phyloP scores from a whole-genome alignment of 1,140 invertebrate species.

The Andrena cerasifolii region DNA sequence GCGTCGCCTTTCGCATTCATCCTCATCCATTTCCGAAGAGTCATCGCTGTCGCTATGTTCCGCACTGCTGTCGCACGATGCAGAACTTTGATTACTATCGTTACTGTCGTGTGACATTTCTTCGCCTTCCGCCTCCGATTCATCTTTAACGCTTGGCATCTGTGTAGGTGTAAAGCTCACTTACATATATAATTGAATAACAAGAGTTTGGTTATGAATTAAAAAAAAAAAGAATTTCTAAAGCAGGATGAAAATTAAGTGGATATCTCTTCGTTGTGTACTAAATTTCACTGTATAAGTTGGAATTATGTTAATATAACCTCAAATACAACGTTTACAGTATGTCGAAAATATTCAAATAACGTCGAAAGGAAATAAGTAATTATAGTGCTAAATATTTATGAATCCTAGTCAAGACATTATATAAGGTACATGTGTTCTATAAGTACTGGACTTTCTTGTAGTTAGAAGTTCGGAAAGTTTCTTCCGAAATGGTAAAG shows the following conservation, averaged over 20 bases:
- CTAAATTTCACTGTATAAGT: not conserved
- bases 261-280: not conserved
- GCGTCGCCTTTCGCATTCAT: conserved; percentile 92
- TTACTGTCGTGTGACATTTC: conserved; percentile 82
- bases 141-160: conserved; percentile 81
- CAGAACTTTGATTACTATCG: conserved; percentile 80
- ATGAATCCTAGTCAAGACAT: not conserved
- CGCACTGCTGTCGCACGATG: conserved; percentile 87
- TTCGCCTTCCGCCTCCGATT: conserved; percentile 79
- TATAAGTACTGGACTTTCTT: not conserved
- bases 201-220: not conserved
- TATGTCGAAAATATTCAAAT: no score
- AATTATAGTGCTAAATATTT: not conserved
- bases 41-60: conserved; percentile 90
- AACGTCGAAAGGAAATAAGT: not conserved
- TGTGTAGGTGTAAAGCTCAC: not conserved
- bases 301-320: conserved; percentile 19
- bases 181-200: not conserved
- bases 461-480: not conserved
- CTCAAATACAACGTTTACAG: not conserved
- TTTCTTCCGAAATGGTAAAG: not conserved
- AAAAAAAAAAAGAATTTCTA: not conserved
- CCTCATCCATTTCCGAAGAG: conserved; percentile 95
- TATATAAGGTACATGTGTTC: not conserved
- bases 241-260: not conserved